Base-by-base conservation (phyloP, 2,888 invertebrate species). In the Himalopsyche kuldschensis region DNA sequence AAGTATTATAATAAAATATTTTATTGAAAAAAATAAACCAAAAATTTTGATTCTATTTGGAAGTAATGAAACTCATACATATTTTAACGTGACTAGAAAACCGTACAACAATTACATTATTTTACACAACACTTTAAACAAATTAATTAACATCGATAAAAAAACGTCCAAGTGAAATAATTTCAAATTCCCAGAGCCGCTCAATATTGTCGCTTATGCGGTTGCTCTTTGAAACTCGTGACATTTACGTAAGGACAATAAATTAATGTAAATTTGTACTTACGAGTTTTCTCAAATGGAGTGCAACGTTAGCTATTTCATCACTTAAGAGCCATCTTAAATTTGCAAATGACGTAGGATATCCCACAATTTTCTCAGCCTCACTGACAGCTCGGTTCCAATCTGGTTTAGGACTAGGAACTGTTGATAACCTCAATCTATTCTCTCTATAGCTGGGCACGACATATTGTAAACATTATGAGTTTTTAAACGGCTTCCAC, bases 241-340 rank as follows among this genome's bases (percentile, higher is more conserved):
- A 55, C 55, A 55, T 55, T 55, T 55, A 55, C 55, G 55, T 55
- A 55, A 55, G 20, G 24, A 24, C 1, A 55, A 24, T 20, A 20
- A 41, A 41, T 8, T 20, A 6, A 20, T 17, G 5, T n/a, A 20
- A 27, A 11, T 35, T 35, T 35, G 48, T 69, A 81, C 91, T 91
- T 87, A 92, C 92, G 85, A 92, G 90, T 89, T 92, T 92, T 11
- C 92, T 90, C 84, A 92, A 89, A 89, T 92, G 91, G 90, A 91
- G 90, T 69, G 92, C 92, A 87, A 93, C 89, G 91, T 93, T 93
- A 84, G 92, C 93, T 88, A 93, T 93, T 91, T 93, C 93, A 88
- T 93, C 93, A 88, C 93, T 93, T 87, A 93, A 90, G 87, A 93
- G 89, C 93, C 93, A 93, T 89, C 93, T 90, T 87, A 93, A 90